These are phyloP conservation scores for Hyles euphorbiae DNA, from an alignment of 1,140 invertebrate genomes.

Conservation along the genomic window DNA sequence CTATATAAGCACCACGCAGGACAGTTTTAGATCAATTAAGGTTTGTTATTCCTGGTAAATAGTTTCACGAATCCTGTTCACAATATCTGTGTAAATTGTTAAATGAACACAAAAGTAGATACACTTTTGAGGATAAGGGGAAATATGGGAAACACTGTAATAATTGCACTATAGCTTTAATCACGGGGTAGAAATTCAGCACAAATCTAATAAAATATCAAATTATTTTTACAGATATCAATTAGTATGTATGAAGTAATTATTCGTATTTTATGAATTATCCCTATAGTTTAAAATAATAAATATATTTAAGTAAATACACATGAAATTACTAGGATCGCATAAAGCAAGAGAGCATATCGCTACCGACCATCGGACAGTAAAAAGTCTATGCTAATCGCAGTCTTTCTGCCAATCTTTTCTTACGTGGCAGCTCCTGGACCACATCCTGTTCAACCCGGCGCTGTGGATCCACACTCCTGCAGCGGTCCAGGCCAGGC, in stretches of 20 bases:
- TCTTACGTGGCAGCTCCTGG: constrained; percentile 93
- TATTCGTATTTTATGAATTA: no score
- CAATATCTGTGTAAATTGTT: background rate
- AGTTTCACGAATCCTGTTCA: background rate
- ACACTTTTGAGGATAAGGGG: background rate
- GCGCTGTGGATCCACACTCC: constrained; percentile 99
- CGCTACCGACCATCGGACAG: constrained; percentile 67
- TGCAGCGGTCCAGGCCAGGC: constrained; percentile 94
- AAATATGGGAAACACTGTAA: background rate
- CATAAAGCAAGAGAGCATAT: constrained; percentile 53
- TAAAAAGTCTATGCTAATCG: constrained; percentile 60
- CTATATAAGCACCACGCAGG: no score
- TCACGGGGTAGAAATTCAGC: no score
- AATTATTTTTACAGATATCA: no score
- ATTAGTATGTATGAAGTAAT: no score
- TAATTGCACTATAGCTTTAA: background rate
- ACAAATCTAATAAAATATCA: no score
- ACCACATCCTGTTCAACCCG: constrained; percentile 99
- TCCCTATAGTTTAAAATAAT: background rate
- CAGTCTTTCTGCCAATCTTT: constrained; percentile 70
- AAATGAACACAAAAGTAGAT: background rate
- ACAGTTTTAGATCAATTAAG: no score
- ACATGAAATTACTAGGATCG: constrained; percentile 14
- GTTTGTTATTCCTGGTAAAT: background rate
- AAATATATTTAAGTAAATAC: background rate